A percentile compares a stretch with the other conserved stretches of the same genome.
These are phyloP conservation scores for Thunnus thynnus DNA, from an alignment of 2,113 vertebrate species.

Conservation along the genomic window DNA sequence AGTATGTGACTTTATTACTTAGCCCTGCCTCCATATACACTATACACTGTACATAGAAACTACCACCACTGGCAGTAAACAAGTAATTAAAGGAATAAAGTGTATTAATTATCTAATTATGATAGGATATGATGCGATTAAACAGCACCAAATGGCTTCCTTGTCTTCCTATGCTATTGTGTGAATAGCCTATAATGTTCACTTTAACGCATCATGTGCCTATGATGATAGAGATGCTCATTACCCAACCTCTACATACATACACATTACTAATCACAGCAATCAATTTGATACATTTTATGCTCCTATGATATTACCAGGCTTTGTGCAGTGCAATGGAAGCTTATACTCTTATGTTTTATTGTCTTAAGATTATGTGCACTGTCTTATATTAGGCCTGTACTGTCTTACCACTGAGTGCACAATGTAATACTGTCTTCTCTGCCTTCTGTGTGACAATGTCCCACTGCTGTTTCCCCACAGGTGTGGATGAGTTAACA, in stretches of 20 bases:
- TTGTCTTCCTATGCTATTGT: background rate
- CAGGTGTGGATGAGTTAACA: no score
- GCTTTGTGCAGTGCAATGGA: no score
- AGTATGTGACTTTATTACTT: conserved; percentile 29
- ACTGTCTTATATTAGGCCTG: no score
- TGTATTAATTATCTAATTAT: conserved; percentile 17
- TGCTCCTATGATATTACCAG: background rate
- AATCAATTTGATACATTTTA: background rate
- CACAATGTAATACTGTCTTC: no score
- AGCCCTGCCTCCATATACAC: background rate
- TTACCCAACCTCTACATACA: background rate
- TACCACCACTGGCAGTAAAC: conserved; percentile 15
- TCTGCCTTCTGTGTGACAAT: no score
- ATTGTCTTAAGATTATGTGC: no score
- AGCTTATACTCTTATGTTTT: no score
- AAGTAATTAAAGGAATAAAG: conserved; percentile 26
- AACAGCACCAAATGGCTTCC: background rate
- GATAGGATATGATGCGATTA: conserved; percentile 7
- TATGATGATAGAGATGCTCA: conserved; percentile 17
- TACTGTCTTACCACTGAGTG: no score
- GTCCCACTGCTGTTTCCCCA: no score
- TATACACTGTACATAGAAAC: background rate
- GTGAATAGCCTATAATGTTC: background rate
- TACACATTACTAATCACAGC: background rate
- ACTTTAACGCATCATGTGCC: background rate